Base-by-base conservation (phyloP, 2,888 invertebrate genomes). In the Euplexia lucipara region DNA sequence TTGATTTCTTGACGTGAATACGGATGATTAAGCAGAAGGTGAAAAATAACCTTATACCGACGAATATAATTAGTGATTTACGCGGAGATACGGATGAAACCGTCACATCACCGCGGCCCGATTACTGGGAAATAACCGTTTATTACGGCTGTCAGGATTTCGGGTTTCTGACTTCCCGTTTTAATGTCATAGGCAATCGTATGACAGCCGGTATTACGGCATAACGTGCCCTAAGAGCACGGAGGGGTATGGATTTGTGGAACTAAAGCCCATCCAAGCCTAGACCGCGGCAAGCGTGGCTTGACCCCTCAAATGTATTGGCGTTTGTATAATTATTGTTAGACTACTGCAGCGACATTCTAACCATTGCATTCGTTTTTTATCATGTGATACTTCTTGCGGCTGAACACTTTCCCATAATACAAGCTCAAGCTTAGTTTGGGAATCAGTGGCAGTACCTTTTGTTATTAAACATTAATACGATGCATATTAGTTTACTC, bases 141-240 rank as follows among this genome's bases (percentile, higher is more conserved):
- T 26, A 41, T 22, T 35, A 26, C 37, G 22, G 54, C 26, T 39
- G 34, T 65, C 66, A 66, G 47, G 5, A 54, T 41, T 66, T 34
- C 26, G 34, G 47, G 47, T 47, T 26, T 20, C 45, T 54, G 66
- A 65, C 8, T 18, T 16, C 65, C 45, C 53, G 32, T 39, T 22
- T 1, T 51, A 58, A 44, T 64, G 51, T 63, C 51, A 64, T 63
- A 63, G 1, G 10, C 47, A 16, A 22, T 37, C 18, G 9, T n/a
- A 64, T 63, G 64, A 62, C 42, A 63, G 64, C 63, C 63, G 35
- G 14, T 20, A 32, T 63, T 18, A 63, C 62, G 62, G 62, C 62
- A 49, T 18, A 30, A 63, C 63, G 35, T 51, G 63, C 49, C 14
- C 5, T 16, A 32, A 39, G 20, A n/a, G 10, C 44, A 64, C 42